A percentile compares a stretch with the other conserved stretches of the same genome.
phyloP scores from a whole-genome alignment of 2,888 invertebrate species.

The Galerucella calmariensis region DNA sequence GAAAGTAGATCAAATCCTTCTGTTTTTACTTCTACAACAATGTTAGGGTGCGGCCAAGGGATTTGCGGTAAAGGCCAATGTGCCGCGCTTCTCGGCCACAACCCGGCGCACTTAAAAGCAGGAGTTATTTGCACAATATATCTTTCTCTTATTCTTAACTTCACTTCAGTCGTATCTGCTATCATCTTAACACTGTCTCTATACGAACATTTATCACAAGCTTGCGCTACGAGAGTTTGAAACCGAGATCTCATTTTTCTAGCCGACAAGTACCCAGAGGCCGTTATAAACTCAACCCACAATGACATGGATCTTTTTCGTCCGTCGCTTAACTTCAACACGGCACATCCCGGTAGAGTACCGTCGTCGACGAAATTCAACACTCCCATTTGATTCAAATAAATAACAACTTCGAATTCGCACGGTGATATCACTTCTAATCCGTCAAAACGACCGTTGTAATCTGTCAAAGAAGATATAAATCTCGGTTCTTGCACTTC shows the following conservation, averaged over 20 bases:
- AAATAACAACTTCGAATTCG: constrained; percentile 86
- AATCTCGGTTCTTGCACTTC: constrained; percentile 86
- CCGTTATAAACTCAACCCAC: constrained; percentile 93
- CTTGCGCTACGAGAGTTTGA: constrained; percentile 79
- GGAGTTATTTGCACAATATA: constrained; percentile 86
- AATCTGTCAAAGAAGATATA: constrained; percentile 80
- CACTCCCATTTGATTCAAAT: constrained; percentile 89
- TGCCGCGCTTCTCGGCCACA: constrained; percentile 85
- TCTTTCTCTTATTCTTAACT: constrained; percentile 79
- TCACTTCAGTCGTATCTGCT: constrained; percentile 84
- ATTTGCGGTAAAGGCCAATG: constrained; percentile 84
- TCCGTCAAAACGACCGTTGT: constrained; percentile 81
- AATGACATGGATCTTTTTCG: constrained; percentile 88
- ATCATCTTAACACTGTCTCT: constrained; percentile 85
- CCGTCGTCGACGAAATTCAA: constrained; percentile 91
- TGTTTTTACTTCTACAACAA: constrained; percentile 83
- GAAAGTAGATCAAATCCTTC: constrained; percentile 86
- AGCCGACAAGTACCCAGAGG: constrained; percentile 85
- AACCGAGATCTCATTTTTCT: constrained; percentile 87
- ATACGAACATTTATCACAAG: constrained; percentile 84
- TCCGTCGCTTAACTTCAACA: constrained; percentile 85
- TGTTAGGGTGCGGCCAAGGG: constrained; percentile 84
- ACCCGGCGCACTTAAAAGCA: constrained; percentile 83
- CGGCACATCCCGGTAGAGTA: constrained; percentile 83
- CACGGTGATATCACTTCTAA: constrained; percentile 80